Base-by-base conservation (phyloP, 2,888 invertebrate genomes). In the Pammene fasciana region DNA sequence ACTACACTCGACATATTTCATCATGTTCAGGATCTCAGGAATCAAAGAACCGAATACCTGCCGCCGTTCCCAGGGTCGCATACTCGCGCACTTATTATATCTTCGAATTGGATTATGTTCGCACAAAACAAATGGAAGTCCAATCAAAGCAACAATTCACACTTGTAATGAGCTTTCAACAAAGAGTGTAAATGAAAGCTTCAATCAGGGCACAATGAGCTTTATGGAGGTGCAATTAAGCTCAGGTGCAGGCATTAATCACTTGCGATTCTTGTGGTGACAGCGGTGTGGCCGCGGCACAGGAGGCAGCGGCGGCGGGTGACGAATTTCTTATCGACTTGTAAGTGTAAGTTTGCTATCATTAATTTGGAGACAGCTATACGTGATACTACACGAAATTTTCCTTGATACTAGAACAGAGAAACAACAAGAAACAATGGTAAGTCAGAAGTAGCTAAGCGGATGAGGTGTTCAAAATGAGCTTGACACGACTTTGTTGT, bases 221-320 rank as follows among this genome's bases (percentile, higher is more conserved):
- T 78, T 75, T 86, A 80, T 78, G 77, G 74, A 72, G 67, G 68
- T 74, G 77, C 78, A 75, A 78, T 76, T 76, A 76, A 75, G 72
- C 71, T 77, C 82, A 68, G 64, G 64, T 75, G 82, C 79, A 62
- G 70, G 73, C 75, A 88, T 88, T 87, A 87, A 88, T 88, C 87
- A 88, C 79, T 72, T 71, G 79, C 85, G 84, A 84, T 84, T 86
- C 85, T 84, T 83, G 83, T 77, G 81, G 79, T 87, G 88, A 87
- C 88, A 88, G 87, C 84, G 26, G 62, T 18, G 46, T 5, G 64
- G 43, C 57, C 43, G 36, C 8, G 41, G 2, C 26, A 48, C 13
- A 48, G 34, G 62, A 2, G 38, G 5, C 7, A 56, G 67, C 67
- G 67, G 18, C n/a, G n/a, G 62, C 14, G 26, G 18, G 13, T 5